These are phyloP conservation scores for Hyppa rectilinea DNA, from an alignment of 2,888 invertebrate genomes.

Conservation along the genomic window DNA sequence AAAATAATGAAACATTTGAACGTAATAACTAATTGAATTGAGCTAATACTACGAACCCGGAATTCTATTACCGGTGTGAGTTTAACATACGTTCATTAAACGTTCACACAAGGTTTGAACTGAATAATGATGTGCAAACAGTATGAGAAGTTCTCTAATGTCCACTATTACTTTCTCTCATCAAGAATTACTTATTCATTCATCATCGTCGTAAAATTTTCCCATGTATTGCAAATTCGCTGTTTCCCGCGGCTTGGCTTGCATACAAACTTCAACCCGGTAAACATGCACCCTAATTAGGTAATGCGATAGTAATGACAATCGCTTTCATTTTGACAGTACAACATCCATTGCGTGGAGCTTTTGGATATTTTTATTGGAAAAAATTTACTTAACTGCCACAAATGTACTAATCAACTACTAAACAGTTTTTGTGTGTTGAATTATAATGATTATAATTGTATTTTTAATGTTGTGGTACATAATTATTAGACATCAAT, in stretches of 20 bases:
- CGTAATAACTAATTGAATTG: conserved; percentile 23
- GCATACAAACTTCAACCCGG: conserved; percentile 16
- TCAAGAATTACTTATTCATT: conserved; percentile 43
- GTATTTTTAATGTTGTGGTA: too few relatives aligned
- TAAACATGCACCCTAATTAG: not conserved
- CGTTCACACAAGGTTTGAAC: conserved; percentile 33
- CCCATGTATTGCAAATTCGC: conserved; percentile 21
- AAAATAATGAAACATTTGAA: not conserved
- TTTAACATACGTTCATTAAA: conserved; percentile 33
- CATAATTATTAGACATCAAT: too few relatives aligned
- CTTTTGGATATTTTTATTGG: too few relatives aligned
- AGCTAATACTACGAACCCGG: conserved; percentile 10
- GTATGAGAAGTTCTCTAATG: conserved; percentile 34
- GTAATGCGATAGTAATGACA: not conserved
- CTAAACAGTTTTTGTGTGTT: too few relatives aligned
- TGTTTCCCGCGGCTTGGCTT: conserved; percentile 5
- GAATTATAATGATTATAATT: too few relatives aligned
- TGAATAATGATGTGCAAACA: conserved; percentile 44
- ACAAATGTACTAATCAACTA: too few relatives aligned
- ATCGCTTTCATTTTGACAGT: conserved; percentile 3
- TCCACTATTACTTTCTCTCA: conserved; percentile 44
- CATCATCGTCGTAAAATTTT: conserved; percentile 29
- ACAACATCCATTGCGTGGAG: not conserved
- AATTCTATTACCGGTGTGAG: conserved; percentile 4
- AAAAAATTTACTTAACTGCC: too few relatives aligned